Conservation (phyloP, 2,113 vertebrate genomes). For the Lagenorhynchus albirostris region DNA sequence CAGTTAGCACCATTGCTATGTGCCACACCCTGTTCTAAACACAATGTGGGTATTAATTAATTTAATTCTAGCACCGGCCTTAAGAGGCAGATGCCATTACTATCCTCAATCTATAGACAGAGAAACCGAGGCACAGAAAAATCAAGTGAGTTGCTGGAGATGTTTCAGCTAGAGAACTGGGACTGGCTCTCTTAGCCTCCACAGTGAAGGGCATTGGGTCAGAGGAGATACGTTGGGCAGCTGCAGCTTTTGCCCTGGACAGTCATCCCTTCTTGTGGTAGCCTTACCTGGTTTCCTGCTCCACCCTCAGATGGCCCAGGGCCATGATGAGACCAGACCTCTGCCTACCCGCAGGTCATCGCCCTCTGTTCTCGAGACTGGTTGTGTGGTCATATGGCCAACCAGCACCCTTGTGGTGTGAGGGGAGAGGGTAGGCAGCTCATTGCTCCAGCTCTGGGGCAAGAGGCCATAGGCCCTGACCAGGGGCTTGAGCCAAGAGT, state of each 20-base stretch:
- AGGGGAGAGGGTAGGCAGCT: background rate
- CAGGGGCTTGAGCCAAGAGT: background rate
- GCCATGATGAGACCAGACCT: background rate
- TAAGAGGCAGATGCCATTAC: background rate
- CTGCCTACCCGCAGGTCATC: background rate
- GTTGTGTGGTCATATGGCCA: background rate
- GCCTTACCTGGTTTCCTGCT: background rate
- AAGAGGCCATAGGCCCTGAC: background rate
- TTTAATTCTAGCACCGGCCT: background rate
- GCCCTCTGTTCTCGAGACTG: background rate
- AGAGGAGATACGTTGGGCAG: background rate
- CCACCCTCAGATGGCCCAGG: background rate
- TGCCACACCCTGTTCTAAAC: background rate
- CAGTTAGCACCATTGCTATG: background rate
- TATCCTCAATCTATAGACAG: background rate
- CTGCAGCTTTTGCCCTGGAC: background rate
- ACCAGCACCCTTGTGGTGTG: too few relatives aligned
- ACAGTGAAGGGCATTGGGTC: background rate
- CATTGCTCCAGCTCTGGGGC: background rate
- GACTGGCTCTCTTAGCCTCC: background rate
- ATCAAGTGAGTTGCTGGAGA: background rate
- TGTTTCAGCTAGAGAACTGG: background rate
- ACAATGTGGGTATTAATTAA: background rate
- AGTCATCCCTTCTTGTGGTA: too few relatives aligned
- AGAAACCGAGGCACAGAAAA: background rate